A percentile compares a stretch with the other conserved stretches of the same genome.
Evolutionary conservation across 1,140 invertebrate genomes (phyloP).

Genomic region (Drosophila guanche): DNA sequence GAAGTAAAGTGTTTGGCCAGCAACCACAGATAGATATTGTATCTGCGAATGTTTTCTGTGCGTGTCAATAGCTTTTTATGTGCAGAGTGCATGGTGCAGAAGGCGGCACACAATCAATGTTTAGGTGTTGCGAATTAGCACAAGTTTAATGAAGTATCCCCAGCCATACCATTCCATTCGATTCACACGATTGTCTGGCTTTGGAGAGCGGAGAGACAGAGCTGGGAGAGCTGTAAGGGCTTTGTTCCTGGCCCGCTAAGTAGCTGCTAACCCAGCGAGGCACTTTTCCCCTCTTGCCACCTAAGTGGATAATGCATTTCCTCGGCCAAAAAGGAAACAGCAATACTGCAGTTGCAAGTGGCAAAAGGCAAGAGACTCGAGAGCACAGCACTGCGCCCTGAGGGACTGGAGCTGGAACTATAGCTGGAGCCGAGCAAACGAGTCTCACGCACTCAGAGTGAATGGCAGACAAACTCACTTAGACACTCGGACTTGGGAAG

Average conservation of each 20-base stretch:
- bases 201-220: conserved; percentile 11
- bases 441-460: conserved; percentile 48
- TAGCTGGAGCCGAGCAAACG: conserved; percentile 22
- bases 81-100: conserved; percentile 2
- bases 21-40: conserved; percentile 32
- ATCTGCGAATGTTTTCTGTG: conserved; percentile 27
- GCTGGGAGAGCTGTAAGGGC: conserved; percentile 9
- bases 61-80: conserved; percentile 63
- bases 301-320: conserved; percentile 81
- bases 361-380: conserved; percentile 8
- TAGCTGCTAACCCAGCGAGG: conserved; percentile 62
- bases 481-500: conserved; percentile 45
- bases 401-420: background rate
- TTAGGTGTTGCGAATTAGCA: conserved; percentile 68
- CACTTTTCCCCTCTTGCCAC: conserved; percentile 59
- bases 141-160: conserved; percentile 59
- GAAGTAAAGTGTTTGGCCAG: conserved; percentile 54
- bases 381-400: too few relatives aligned
- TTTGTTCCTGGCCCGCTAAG: conserved; percentile 59
- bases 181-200: conserved; percentile 45
- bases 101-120: conserved; percentile 38
- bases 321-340: conserved; percentile 56
- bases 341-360: conserved; percentile 21
- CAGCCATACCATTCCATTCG: conserved; percentile 4
- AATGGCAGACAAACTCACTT: conserved; percentile 61